Evolutionary conservation across 2,113 vertebrate genomes (phyloP), one percentile per base, ranked within the genome.

Genomic region (Myiozetetes cayanensis): DNA sequence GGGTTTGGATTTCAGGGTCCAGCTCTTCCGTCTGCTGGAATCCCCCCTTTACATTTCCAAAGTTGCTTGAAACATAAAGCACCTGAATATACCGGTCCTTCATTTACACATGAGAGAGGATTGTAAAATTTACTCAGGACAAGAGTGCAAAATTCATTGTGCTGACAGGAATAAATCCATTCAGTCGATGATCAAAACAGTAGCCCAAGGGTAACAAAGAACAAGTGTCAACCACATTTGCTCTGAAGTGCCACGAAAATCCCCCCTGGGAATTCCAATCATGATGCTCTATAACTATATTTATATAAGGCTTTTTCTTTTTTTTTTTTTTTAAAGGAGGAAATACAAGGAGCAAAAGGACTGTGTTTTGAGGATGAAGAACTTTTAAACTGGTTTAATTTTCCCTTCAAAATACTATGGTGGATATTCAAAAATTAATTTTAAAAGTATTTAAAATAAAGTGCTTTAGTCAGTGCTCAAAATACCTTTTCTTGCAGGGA

Each of bases 131-230:
- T 63, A 47, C 93, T 81, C 65, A 31, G 13, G 67, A 97, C 77
- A 86, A 78, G 94, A 96, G 86, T 53, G 93, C 50, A 93, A 93
- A 96, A 97, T 97, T 95, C 93, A 85, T 78, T 78, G 87, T 92
- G 85, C 93, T 97, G 96, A 96, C 92, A 97, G 79, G 90, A 96
- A 96, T 94, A 93, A 98, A 97, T 97, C 91, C 70, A 31, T 37
- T 73, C 92, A 84, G 93, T 62, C 77, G 24, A 12, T 93, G 97
- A 98, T 98, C 96, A 98, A 96, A 98, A 97, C 95, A 41, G 74
- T 96, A 97, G 97, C 97, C 97, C 93, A 95, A 95, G 97, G 98
- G 97, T 90, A 97, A 94, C 96, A 98, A 73, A 93, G 96, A 97
- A 96, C 15, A 61, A 97, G 96, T 98, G 97, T 97, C 98, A 98